A percentile compares a stretch with the other conserved stretches of the same genome.
phyloP scores from a whole-genome alignment of 2,797 vertebrate genomes.

The Falco rusticolus region DNA sequence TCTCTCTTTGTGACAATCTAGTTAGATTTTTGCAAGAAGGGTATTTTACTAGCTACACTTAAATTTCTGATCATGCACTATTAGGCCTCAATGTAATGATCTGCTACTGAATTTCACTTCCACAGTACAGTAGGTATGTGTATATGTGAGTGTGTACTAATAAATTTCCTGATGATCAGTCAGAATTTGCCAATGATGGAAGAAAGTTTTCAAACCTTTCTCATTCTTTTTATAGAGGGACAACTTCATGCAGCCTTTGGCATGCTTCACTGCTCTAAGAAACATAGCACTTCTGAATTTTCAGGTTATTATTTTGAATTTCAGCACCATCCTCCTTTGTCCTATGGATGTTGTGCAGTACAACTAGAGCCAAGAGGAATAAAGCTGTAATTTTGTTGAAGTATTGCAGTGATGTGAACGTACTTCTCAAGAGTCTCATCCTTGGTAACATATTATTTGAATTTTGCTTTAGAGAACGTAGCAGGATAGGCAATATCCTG shows the following conservation, averaged over 20 bases:
- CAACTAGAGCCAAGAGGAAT: background rate
- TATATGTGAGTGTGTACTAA: background rate
- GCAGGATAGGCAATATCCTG: background rate
- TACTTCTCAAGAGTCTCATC: background rate
- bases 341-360: background rate
- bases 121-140: background rate
- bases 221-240: background rate
- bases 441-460: background rate
- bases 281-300: background rate
- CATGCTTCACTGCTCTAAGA: background rate
- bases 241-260: background rate
- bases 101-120: background rate
- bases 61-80: background rate
- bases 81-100: background rate
- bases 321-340: background rate
- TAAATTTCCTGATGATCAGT: background rate
- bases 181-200: background rate
- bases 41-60: background rate
- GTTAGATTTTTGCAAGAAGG: background rate
- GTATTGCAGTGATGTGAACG: background rate
- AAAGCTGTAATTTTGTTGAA: background rate
- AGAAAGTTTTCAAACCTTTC: background rate
- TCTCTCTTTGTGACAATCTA: background rate
- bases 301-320: background rate
- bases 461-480: background rate